Evolutionary conservation across 2,113 vertebrate species (phyloP).

Genomic region (Oriolus oriolus): DNA sequence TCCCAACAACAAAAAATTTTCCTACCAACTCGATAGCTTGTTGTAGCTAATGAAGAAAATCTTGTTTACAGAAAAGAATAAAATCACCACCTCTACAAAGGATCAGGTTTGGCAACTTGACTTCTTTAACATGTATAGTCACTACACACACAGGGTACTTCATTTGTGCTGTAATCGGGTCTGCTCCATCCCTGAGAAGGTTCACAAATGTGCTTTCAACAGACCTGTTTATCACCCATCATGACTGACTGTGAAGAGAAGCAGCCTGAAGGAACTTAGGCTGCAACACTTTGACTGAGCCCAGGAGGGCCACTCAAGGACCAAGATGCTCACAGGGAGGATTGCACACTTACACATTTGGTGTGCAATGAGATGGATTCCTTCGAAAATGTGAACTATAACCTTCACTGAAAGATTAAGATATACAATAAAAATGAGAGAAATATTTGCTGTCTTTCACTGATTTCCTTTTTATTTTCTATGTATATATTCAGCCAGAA

Average conservation of each 20-base stretch:
- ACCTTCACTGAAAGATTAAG: background rate
- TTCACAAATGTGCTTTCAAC: background rate
- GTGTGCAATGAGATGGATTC: background rate
- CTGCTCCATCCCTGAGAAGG: background rate
- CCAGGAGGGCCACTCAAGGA: background rate
- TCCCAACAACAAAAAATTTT: background rate
- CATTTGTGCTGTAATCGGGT: background rate
- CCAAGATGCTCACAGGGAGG: background rate
- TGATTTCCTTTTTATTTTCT: background rate
- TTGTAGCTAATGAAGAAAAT: background rate
- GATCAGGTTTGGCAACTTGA: background rate
- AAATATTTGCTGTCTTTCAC: background rate
- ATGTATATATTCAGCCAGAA: background rate
- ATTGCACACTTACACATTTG: background rate
- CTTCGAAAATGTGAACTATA: background rate
- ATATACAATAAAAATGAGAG: background rate
- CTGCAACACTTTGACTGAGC: background rate
- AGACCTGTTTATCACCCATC: background rate
- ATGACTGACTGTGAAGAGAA: background rate
- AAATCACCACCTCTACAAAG: background rate
- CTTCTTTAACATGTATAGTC: background rate
- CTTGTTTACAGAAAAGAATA: background rate
- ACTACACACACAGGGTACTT: accelerated
- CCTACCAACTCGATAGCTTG: background rate
- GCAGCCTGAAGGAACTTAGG: background rate